Base-by-base conservation (phyloP, 2,113 vertebrate genomes). In the Sorex fumeus region DNA sequence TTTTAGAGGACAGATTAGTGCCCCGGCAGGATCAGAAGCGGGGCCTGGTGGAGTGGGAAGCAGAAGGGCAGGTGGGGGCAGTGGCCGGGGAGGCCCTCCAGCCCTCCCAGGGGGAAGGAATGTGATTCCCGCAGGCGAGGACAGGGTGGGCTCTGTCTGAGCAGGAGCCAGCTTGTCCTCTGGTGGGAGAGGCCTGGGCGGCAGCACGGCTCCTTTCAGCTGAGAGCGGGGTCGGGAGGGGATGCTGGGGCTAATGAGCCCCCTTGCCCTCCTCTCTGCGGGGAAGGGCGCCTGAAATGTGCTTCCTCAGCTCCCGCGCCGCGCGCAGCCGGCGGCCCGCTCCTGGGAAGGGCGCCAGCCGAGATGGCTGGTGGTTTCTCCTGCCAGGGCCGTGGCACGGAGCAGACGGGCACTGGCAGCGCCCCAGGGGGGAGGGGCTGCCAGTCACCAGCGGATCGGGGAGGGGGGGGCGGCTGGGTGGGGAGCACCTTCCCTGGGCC, bases 161-260 rank as follows among this genome's bases (percentile, higher is more conserved):
- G 83, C 94, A 95, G 93, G 96, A 97, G 90, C 67, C 62, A 0
- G 86, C 96, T 93, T 95, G 96, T 3, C 21, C 76, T 34, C 25
- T 53, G 9, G 43, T 7, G 45, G 43, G 50, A 32, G 47, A 86
- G 90, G 47, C 82, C 60, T 71, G 94, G 69, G 90, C 85, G 74
- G 47, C 67, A 3, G 83, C 93, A 67, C 74, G 43, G 79, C 88
- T 71, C 87, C 86, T 90, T 94, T 95, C 85, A 85, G 79, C 91
- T 94, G 93, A 90, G 82, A 78, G 80, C 0, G 50, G 84, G 83
- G 87, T 85, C 57, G 86, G 75, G 82, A 91, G 95, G 94, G 87
- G 88, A 92, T 94, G 62, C 60, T 90, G 95, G 64, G 62, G 79
- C 88, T 96, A 97, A 97, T 95, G 92, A 95, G 79, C 90, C 84